Base-by-base conservation (phyloP, 2,888 invertebrate genomes). In the Eulithis prunata region DNA sequence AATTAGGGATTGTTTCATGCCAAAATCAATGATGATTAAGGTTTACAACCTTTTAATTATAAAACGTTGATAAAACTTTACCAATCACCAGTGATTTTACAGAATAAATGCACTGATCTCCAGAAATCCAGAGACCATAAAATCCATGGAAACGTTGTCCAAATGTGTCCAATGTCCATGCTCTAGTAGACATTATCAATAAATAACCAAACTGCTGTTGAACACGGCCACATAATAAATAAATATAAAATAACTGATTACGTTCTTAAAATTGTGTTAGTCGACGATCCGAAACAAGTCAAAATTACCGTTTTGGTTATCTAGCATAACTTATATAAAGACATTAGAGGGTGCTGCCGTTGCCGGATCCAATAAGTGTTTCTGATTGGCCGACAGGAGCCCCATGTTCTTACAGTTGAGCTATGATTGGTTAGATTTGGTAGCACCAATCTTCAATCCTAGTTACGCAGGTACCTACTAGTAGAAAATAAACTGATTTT, bases 291-390 rank as follows among this genome's bases (percentile, higher is more conserved):
- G 52, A 52, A 52, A 11, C 32, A 32, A 32, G 28, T 32, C 14
- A 51, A 52, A 32, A 52, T 32, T 36, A 13, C 36, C 7, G 13
- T 60, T 60, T 60, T 60, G 60, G 54, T 60, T 60, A 53, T 46
- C 60, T 60, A 60, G 60, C 60, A 60, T 60, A 14, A 21, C 21
- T 1, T 46, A 46, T 58, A 51, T 28, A 58, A 58, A 32, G 32
- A 4, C 28, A 38, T 51, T 14, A 51, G 4, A 49, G 14, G 14
- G 10, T 10, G 46, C 36, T 13, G n/a, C 6, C 12, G 28, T 14
- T 10, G 3, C 12, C 4, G 11, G 4, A 45, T 8, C 12, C 36
- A 3, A 11, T 41, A 0, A 12, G 5, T 10, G 4, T 21, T 57
- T 36, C 47, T 47, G 36, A 47, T 57, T 57, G 47, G 57, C 47